phyloP scores from a whole-genome alignment of 30 jellyfish, hydroid and myxozoan species.

The Pelagia noctiluca region DNA sequence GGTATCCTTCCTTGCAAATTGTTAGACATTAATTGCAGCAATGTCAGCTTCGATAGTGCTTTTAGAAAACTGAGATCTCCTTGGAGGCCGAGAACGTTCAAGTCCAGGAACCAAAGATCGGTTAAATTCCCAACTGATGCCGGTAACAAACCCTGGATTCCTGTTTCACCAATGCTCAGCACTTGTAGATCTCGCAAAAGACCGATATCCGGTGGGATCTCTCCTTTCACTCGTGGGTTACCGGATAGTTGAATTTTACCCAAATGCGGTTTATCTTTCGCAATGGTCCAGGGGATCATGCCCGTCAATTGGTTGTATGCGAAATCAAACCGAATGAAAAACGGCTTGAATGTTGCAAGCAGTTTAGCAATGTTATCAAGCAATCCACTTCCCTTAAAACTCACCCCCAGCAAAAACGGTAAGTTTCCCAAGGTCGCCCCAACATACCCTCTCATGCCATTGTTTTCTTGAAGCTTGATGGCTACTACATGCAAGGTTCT shows the following conservation, averaged over 20 bases:
- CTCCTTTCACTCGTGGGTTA: constrained; percentile 27
- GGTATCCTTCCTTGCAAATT: constrained; percentile 55
- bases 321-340: constrained; percentile 51
- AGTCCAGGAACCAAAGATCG: constrained; percentile 46
- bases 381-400: constrained; percentile 52
- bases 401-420: constrained; percentile 53
- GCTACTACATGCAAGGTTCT: constrained; percentile 59
- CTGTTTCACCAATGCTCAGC: constrained; percentile 70
- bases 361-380: constrained; percentile 21
- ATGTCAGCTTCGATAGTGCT: constrained; percentile 43
- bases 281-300: constrained; percentile 25
- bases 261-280: constrained; percentile 37
- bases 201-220: constrained; percentile 33
- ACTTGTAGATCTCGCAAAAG: constrained; percentile 49
- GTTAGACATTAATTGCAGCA: constrained; percentile 52
- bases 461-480: constrained; percentile 43
- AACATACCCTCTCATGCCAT: constrained; percentile 57
- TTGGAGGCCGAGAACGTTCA: constrained; percentile 43
- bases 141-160: constrained; percentile 39
- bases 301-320: constrained; percentile 55
- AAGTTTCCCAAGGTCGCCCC: constrained; percentile 41
- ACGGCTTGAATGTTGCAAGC: constrained; percentile 16
- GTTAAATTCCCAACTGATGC: constrained; percentile 34
- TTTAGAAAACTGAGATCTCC: constrained; percentile 31
- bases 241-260: constrained; percentile 61